Conservation (phyloP, 2,888 invertebrate genomes). For the Hirtodrosophila duncani region DNA sequence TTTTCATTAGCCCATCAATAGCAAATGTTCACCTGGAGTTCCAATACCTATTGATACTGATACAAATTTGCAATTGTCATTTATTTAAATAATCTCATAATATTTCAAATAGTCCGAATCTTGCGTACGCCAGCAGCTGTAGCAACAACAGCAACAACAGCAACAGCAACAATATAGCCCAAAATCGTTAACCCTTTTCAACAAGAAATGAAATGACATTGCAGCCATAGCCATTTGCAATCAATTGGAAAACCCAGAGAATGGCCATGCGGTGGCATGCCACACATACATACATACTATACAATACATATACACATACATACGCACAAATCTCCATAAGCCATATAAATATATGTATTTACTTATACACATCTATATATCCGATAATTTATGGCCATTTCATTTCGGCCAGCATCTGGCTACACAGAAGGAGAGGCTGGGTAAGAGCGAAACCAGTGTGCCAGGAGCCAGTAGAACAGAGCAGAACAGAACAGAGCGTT, state of each 20-base stretch:
- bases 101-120: conserved; percentile 62
- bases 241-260: conserved; percentile 56
- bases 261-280: too few relatives aligned
- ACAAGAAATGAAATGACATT: conserved; percentile 30
- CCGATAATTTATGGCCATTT: conserved; percentile 55
- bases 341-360: neutral
- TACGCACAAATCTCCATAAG: conserved; percentile 6
- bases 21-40: too few relatives aligned
- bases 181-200: conserved; percentile 57
- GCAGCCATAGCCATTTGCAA: conserved; percentile 57
- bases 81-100: conserved; percentile 66
- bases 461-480: too few relatives aligned
- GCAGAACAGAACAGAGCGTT: too few relatives aligned
- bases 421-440: too few relatives aligned
- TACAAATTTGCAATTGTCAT: conserved; percentile 42
- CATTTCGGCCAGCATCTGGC: conserved; percentile 28
- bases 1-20: too few relatives aligned
- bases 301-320: neutral
- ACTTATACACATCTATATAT: conserved; percentile 20
- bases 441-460: too few relatives aligned
- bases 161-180: conserved; percentile 3
- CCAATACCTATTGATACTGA: conserved; percentile 26
- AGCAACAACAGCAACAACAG: conserved; percentile 1
- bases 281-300: neutral
- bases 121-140: too few relatives aligned